Evolutionary conservation across 2,113 vertebrate genomes (phyloP).

Genomic region (Callipepla squamata): DNA sequence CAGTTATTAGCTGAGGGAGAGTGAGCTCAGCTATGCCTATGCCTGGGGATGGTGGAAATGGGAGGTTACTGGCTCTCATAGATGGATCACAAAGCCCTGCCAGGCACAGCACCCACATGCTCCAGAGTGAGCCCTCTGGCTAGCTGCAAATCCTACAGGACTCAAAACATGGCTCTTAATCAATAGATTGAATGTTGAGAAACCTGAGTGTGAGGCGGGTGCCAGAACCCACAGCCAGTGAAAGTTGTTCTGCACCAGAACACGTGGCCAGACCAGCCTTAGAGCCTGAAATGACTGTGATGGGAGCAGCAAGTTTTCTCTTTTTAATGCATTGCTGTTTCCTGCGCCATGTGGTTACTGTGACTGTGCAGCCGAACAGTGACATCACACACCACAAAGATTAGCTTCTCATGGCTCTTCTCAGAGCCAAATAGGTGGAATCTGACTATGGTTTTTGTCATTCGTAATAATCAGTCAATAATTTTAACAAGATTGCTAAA

Average conservation of each 20-base stretch:
- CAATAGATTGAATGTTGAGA: conserved; percentile 1
- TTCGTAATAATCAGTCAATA: neutral
- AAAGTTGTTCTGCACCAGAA: conserved; percentile 50
- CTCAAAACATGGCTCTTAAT: neutral
- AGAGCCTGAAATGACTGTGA: conserved; percentile 59
- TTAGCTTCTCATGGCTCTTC: neutral
- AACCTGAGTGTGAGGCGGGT: neutral
- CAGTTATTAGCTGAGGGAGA: neutral
- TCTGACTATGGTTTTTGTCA: neutral
- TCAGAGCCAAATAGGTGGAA: neutral
- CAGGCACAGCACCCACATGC: neutral
- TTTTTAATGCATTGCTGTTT: conserved; percentile 45
- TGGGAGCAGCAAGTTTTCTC: neutral
- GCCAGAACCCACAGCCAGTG: conserved; percentile 54
- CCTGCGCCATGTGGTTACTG: conserved; percentile 42
- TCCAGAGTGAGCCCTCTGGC: neutral
- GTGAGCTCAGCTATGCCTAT: neutral
- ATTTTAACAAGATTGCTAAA: conserved; percentile 11
- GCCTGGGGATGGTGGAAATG: neutral
- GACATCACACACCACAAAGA: conserved; percentile 19
- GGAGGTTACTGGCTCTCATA: neutral
- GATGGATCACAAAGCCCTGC: neutral
- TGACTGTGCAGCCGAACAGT: conserved; percentile 32
- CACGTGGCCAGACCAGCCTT: conserved; percentile 21
- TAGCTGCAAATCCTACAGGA: neutral